Evolutionary conservation across 2,888 invertebrate genomes (phyloP).

Genomic region (Cacoxenus indagator): DNA sequence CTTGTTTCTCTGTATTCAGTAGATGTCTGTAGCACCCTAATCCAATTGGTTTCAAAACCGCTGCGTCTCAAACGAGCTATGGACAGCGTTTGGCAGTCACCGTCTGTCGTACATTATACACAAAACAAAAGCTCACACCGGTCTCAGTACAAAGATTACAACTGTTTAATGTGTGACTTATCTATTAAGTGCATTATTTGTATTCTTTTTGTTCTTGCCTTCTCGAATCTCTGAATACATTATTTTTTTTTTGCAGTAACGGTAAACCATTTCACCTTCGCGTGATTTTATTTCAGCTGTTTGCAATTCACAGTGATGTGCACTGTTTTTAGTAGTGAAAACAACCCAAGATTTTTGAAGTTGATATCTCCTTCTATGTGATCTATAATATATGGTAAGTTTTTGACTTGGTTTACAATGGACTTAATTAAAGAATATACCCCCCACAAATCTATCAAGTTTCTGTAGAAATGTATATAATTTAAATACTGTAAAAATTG

Average conservation of each 20-base stretch:
- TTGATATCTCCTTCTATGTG: no score
- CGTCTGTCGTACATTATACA: background rate
- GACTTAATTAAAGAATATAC: no score
- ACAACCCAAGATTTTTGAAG: background rate
- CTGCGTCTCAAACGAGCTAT: background rate
- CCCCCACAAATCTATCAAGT: no score
- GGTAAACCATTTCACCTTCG: constrained; percentile 3
- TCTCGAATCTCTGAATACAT: background rate
- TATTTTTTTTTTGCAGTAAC: constrained; percentile 13
- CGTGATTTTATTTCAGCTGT: background rate
- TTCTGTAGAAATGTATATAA: no score
- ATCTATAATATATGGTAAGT: no score
- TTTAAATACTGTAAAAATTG: no score
- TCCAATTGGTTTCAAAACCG: background rate
- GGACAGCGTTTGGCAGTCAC: background rate
- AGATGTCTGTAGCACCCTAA: no score
- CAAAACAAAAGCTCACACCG: background rate
- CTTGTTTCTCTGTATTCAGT: no score
- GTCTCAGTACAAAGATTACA: background rate
- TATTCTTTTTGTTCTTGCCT: background rate
- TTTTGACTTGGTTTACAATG: no score
- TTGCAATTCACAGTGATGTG: background rate
- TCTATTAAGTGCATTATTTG: background rate
- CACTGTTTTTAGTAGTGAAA: background rate
- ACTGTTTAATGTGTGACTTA: constrained; percentile 7